Base-by-base conservation (phyloP, 2,113 vertebrate genomes). In the Sebastes fasciatus region DNA sequence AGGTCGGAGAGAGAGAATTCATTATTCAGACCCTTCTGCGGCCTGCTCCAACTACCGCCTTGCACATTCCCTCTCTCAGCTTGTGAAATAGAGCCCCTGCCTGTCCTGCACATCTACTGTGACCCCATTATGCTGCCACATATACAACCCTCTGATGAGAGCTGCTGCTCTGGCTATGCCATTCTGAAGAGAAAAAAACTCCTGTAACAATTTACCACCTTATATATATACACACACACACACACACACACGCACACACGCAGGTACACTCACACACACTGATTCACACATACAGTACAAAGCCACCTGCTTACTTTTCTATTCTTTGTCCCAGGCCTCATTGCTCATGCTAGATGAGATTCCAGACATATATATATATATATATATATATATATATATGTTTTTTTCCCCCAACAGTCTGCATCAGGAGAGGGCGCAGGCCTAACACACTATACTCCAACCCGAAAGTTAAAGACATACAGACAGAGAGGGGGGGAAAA, bases 11-110 rank as follows among this genome's bases (percentile, higher is more conserved):
- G 71, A 85, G 79, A 85, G 83, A 91, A 94, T 94, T 91, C 92
- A 95, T 96, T 95, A 95, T 92, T 91, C 78, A 86, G 87, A 85
- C 77, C 82, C 82, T 78, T 89, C 72, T 80, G 78, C 76, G 54
- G 80, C 80, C 83, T 73, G 63, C 52, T 79, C 79, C 89, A 85
- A 84, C 88, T 89, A 58, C 85, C 46, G 46, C 76, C 81, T 79
- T 65, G 77, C 77, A 71, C 87, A 80, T 92, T 86, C 85, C 89
- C 86, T 92, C 82, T 90, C 82, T 79, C 79, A 54, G 86, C 85
- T 84, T 76, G 82, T 82, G 77, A 91, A 94, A 92, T 88, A 84
- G 84, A 90, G 77, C 76, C 61, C 42, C 67, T 68, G 85, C 75
- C 87, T 78, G 86, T 93, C 89, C 89, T 78, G 66, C 76, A 82